Base-by-base conservation (phyloP, 2,888 invertebrate species). In the Leptinotarsa juncta region DNA sequence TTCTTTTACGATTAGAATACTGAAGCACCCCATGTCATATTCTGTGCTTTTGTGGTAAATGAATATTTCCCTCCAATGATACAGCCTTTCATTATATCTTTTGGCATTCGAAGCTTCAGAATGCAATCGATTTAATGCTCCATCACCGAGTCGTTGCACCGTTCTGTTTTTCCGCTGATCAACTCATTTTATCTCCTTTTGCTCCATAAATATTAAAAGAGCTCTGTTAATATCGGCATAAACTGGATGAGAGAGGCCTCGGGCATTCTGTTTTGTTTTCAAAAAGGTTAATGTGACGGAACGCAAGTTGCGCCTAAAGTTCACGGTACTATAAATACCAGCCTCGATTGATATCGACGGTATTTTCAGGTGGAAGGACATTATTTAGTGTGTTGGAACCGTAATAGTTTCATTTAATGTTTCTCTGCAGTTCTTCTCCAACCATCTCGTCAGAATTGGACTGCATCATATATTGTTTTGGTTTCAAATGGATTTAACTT, bases 181-280 rank as follows among this genome's bases (percentile, higher is more conserved):
- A 42, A 20, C 51, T 23, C 23, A n/a, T 50, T 70, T 62, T 62
- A 70, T 70, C 65, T 69, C n/a, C 49, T 26, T 65, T 51, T n/a
- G 32, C 65, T 12, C 62, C 50, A 18, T 70, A 18, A 70, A 70
- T 70, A 65, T 65, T 65, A 49, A 50, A 70, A 70, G 62, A 62
- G 32, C 69, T 57, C 15, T 60, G 69, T 57, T 60, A 70, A 70
- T 70, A 70, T 70, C 62, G 51, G 23, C 23, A 26, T 62, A 26
- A 65, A 70, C 48, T 70, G 60, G 26, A 51, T 70, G 60, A 51
- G 15, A 42, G 42, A 60, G 51, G 23, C 65, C 50, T 57, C 26
- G 16, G n/a, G 62, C 62, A 62, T n/a, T 62, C 62, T 62, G 62
- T 42, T 62, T 62, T 62, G 42, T 62, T 62, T 62, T 42, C 26